Base-by-base conservation (phyloP, 2,888 invertebrate species). In the Callosobruchus maculatus region DNA sequence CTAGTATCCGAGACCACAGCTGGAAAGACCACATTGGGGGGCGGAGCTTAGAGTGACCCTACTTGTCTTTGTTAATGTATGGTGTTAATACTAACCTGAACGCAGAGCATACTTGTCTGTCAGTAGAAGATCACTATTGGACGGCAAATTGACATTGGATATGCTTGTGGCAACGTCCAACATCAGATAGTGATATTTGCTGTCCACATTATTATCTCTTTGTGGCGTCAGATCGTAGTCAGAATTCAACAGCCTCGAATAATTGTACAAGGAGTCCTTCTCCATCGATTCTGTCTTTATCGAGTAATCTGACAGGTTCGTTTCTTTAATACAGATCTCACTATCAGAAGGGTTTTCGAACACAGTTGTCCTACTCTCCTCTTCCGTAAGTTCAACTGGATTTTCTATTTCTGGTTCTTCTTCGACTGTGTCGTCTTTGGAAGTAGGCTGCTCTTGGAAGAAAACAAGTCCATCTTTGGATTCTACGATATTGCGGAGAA, bases 141-240 rank as follows among this genome's bases (percentile, higher is more conserved):
- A 9, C 31, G 66, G 26, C 13, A 73, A 22, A 68, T 68, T 22
- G 0, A 74, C 13, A n/a, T 74, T 72, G 2, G 72, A 72, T 30
- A 74, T 67, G n/a, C 74, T 74, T 26, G 74, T 74, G 0, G 74
- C 30, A 31, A 72, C 74, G 22, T 74, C 72, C 49, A 70, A 67
- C 13, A 70, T 21, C 31, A 74, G 26, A 21, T 72, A 70, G 31
- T 74, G 74, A 21, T 74, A 74, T 20, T 74, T 74, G 7, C 21
- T 31, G 18, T 70, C 30, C 20, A 20, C 67, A 26, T 72, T 20
- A 13, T 20, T 22, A n/a, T 74, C 74, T n/a, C 74, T 71, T 74
- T 74, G 70, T 13, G 74, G 74, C 31, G 70, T 74, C 70, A 74
- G 30, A 66, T 74, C 74, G 26, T 74, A 74, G 26, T 74, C 74